Base-by-base conservation (phyloP, 1,140 invertebrate genomes). In the Heliothis virescens region DNA sequence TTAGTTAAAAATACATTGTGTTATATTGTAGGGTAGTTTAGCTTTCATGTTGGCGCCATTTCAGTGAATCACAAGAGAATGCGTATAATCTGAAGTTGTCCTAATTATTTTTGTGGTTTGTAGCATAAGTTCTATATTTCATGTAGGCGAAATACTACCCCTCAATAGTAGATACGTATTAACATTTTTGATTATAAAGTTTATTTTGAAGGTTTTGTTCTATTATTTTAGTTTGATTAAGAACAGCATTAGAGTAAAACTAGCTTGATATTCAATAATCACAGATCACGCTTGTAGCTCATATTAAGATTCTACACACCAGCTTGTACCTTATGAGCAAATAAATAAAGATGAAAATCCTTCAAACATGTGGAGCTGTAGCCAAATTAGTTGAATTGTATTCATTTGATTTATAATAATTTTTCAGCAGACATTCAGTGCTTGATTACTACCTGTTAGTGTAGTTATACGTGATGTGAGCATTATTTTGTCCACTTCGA, bases 211-310 rank as follows among this genome's bases (percentile, higher is more conserved):
- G 1, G 4, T 63, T 63, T 63, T 63, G 29, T 16, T 47, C 15
- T 15, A 63, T 47, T 13, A 63, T 7, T 3, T 12, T 15, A 62
- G 21, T 18, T 48, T 15, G 18, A 67, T 48, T 13, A 21, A 48
- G 52, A 47, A 69, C 29, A 78, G 26, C 21, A 29, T 71, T 71
- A 71, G 52, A 78, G 15, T 77, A 26, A 73, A n/a, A 55, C 47
- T 29, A 55, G 48, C 7, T 74, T 47, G 74, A 78, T 57, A 78
- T 69, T 78, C 63, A 65, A 67, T 60, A 85, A 85, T 85, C 83
- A 85, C 83, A 85, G 83, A 81, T 81, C 79, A 79, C 76, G 81
- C 81, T 85, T 79, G 77, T 34, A 59, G 48, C 71, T 69, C 34
- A n/a, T 79, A 50, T 69, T 59, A 41, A 67, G 29, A 21, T 67